Percentiles rank a stretch among this genome's conserved stretches.
phyloP scores from a whole-genome alignment of 2,888 invertebrate species.

The Ariolimax columbianus region DNA sequence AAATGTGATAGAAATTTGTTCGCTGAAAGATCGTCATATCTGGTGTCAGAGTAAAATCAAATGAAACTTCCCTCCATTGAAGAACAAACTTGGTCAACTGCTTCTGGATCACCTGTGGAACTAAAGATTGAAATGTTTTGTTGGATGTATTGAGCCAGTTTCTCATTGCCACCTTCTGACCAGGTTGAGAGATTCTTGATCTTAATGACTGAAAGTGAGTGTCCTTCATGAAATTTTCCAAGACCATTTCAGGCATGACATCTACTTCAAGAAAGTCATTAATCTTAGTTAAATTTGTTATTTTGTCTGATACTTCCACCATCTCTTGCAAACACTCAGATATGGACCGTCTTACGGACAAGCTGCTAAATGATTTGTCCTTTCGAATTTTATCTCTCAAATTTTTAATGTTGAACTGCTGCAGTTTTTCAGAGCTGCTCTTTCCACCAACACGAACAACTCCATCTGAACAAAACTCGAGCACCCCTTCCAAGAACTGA shows the following conservation, averaged over 20 bases:
- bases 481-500: slow-evolving; percentile 61
- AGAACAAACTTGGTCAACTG: slow-evolving; percentile 37
- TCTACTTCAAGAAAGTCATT: slow-evolving; percentile 56
- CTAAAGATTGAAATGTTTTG: background rate
- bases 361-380: slow-evolving; percentile 48
- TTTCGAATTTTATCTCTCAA: slow-evolving; percentile 51
- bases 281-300: slow-evolving; percentile 55
- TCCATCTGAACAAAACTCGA: slow-evolving; percentile 57
- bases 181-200: background rate
- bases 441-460: slow-evolving; percentile 75
- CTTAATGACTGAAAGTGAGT: slow-evolving; percentile 52
- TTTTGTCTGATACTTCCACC: slow-evolving; percentile 45
- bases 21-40: slow-evolving; percentile 13
- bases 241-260: slow-evolving; percentile 49
- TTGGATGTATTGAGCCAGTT: slow-evolving; percentile 32
- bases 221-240: slow-evolving; percentile 55
- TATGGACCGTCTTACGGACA: slow-evolving; percentile 56
- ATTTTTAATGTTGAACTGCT: slow-evolving; percentile 59
- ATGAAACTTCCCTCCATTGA: background rate
- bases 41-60: background rate
- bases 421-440: slow-evolving; percentile 62
- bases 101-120: slow-evolving; percentile 23
- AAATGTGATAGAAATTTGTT: background rate
- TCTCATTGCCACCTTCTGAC: background rate
- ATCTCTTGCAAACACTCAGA: slow-evolving; percentile 55